phyloP scores from a whole-genome alignment of 2,797 vertebrate genomes.

The Spinibarbus caldwelli region DNA sequence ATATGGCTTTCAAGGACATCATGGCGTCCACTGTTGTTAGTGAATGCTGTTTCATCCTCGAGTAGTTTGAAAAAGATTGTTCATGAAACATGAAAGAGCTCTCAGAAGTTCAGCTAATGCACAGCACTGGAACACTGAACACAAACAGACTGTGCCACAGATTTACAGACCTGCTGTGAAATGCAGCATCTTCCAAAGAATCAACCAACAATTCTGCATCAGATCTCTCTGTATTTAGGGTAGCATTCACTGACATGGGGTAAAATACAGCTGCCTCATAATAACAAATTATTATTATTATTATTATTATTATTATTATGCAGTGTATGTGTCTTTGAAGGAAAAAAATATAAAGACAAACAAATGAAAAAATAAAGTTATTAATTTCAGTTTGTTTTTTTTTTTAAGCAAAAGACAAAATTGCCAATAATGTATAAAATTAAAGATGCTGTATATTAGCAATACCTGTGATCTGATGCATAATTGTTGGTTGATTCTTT shows the following conservation, averaged over 20 bases:
- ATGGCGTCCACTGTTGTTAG: slow-evolving; percentile 25
- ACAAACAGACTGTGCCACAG: background rate
- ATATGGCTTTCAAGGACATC: slow-evolving; percentile 30
- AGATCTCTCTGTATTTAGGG: background rate
- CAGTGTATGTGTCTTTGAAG: background rate
- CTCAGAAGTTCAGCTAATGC: slow-evolving; percentile 36
- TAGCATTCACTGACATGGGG: background rate
- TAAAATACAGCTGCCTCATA: background rate
- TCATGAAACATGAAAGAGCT: slow-evolving; percentile 24
- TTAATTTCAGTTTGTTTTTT: background rate
- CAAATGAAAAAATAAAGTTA: background rate
- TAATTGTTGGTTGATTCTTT: background rate
- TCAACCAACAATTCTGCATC: background rate
- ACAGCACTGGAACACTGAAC: slow-evolving; percentile 34
- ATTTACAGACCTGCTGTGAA: slow-evolving; percentile 23
- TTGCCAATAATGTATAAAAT: background rate
- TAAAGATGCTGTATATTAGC: background rate
- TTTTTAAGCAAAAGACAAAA: background rate
- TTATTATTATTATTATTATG: no score
- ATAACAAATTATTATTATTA: background rate
- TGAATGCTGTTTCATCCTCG: slow-evolving; percentile 30
- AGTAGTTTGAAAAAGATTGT: slow-evolving; percentile 29
- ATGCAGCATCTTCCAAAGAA: background rate
- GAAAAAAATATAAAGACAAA: background rate
- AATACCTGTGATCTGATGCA: background rate